phyloP scores from a whole-genome alignment of 2,113 vertebrate species.

The Pseudolaguvia tuberculata region DNA sequence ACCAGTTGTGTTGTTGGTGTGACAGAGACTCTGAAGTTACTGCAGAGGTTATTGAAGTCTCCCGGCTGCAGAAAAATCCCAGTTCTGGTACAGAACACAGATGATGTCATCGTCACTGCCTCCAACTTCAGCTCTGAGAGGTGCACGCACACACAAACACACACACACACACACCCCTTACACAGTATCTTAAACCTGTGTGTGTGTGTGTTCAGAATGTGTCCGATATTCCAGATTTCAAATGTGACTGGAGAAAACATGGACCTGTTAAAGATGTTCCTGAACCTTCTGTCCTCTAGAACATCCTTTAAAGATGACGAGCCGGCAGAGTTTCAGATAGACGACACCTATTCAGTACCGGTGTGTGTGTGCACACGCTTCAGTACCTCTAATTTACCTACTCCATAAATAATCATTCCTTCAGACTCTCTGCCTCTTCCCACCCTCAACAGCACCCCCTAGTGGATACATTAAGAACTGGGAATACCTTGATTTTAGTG shows the following conservation, averaged over 20 bases:
- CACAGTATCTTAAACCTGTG: not conserved
- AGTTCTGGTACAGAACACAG: conserved; percentile 94
- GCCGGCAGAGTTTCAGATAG: conserved; percentile 97
- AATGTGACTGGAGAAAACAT: conserved; percentile 95
- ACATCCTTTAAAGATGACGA: conserved; percentile 94
- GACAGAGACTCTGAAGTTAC: conserved; percentile 91
- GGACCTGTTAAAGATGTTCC: conserved; percentile 96
- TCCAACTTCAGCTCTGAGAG: conserved; percentile 99
- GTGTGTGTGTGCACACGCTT: conserved; percentile 59
- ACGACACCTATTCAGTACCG: conserved; percentile 98
- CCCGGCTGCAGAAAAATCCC: conserved; percentile 98
- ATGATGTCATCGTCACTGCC: conserved; percentile 95
- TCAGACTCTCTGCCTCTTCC: not conserved
- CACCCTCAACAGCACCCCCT: not conserved
- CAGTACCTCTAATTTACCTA: not conserved
- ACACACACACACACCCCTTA: not conserved
- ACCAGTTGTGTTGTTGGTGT: conserved; percentile 21
- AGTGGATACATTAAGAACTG: not conserved
- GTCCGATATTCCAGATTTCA: conserved; percentile 98
- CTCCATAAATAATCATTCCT: not conserved
- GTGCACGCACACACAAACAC: conserved; percentile 55
- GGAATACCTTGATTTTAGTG: too few relatives aligned
- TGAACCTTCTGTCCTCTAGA: conserved; percentile 93
- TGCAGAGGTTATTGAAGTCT: conserved; percentile 95
- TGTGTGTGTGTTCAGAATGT: conserved; percentile 75